Base-by-base conservation (phyloP, 2,797 vertebrate genomes). In the Muscicapa comitata region DNA sequence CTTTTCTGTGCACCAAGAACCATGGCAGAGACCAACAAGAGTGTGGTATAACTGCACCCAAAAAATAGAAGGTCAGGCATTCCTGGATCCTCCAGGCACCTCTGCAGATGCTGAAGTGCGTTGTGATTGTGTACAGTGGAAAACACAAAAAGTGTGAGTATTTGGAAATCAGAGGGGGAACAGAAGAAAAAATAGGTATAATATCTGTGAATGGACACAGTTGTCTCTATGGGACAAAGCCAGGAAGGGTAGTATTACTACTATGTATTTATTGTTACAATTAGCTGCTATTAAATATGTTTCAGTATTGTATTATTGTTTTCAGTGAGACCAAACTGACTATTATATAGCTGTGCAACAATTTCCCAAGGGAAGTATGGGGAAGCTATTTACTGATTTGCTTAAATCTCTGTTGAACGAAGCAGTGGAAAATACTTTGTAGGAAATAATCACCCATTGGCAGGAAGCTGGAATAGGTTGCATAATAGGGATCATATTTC, bases 341-440 rank as follows among this genome's bases (percentile, higher is more conserved):
- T 93, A 43, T 92, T 85, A 82, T 70, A 82, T 70, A 66, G 61
- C 77, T 9, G 1, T 71, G 70, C 81, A 95, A 48, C 83, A 37
- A 33, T 67, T 76, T 93, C 86, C 61, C 86, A 70, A 51, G 91
- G 79, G 77, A 95, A 58, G 37, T 9, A n/a, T 23, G 25, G 42
- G 83, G 57, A 80, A 92, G 47, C 61, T 95, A 25, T 88, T 86
- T 84, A 62, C 63, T 68, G 88, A 88, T 91, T 92, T 61, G 35
- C 83, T 94, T 92, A 83, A 87, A 90, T 73, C 76, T 93, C 63
- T 66, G 54, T 89, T 93, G 95, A 94, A 50, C 74, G 92, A 89
- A 93, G 90, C 66, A 93, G 43, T 94, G 79, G 79, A 94, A 96
- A 96, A 95, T 84, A 86, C 59, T 93, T 85, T 51, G 80, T 75